Percentiles rank a stretch among this genome's conserved stretches.
These are phyloP conservation scores for Anser cygnoides DNA, from an alignment of 2,113 vertebrate species.

Conservation along the genomic window DNA sequence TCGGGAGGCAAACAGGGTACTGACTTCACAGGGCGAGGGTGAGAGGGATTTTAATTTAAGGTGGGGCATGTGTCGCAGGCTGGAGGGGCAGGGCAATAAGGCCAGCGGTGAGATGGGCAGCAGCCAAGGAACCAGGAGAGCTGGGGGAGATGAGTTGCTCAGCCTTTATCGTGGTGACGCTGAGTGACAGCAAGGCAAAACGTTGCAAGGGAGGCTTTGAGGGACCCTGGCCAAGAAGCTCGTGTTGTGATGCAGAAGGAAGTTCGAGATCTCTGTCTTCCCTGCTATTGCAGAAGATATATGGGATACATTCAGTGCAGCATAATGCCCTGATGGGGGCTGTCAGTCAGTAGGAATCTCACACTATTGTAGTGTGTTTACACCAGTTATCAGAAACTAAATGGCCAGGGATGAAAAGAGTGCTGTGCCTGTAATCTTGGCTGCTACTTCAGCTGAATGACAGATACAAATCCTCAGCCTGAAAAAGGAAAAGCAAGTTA, in stretches of 20 bases:
- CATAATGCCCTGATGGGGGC: neutral
- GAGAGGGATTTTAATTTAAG: neutral
- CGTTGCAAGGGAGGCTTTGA: neutral
- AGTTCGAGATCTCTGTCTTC: neutral
- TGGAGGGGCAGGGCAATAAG: neutral
- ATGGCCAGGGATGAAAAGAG: neutral
- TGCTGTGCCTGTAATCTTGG: neutral
- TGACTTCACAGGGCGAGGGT: neutral
- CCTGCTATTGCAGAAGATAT: neutral
- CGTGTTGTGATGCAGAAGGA: neutral
- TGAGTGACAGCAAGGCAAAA: neutral
- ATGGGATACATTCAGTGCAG: neutral
- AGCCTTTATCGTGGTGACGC: neutral
- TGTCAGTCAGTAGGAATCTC: neutral
- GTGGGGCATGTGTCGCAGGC: neutral
- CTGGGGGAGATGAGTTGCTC: neutral
- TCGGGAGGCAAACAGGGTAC: neutral
- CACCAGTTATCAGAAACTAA: neutral
- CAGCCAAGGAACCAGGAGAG: neutral
- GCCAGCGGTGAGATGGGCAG: neutral
- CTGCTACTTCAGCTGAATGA: slow-evolving; percentile 21
- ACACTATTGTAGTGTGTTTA: neutral
- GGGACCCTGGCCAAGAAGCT: neutral
- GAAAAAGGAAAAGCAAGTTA: slow-evolving; percentile 8
- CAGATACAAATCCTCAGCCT: slow-evolving; percentile 20